Base-by-base conservation (phyloP, 2,888 invertebrate genomes). In the Netelia inedita region DNA sequence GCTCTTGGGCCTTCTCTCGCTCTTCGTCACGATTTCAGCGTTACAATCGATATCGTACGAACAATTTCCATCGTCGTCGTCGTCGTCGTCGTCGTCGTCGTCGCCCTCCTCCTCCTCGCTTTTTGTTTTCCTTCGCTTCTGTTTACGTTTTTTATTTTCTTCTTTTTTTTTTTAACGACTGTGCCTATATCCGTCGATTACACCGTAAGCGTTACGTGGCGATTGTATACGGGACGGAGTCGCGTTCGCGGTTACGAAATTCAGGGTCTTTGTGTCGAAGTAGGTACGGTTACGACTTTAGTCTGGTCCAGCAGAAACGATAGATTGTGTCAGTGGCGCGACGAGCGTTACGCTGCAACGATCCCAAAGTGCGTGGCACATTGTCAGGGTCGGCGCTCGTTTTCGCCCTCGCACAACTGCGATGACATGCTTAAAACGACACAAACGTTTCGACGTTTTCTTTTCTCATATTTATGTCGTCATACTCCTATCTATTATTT, bases 181-280 rank as follows among this genome's bases (percentile, higher is more conserved):
- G 57, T 57, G 57, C 57, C 57, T 57, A 19, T 73, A 61, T 73
- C 61, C 43, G 57, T 43, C 43, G 72, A 72, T 72, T 43, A 35
- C 14, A 21, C 59, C 19, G 46, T 43, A n/a, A 53, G 21, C 59
- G 43, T 41, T 43, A 55, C 73, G 53, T 78, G 59, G 68, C 69
- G 59, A 69, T 69, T 57, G 69, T 69, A 65, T 63, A 65, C 46
- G 61, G 69, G 75, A 75, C 28, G 41, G 61, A 69, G 46, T 14
- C 59, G 35, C 43, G 68, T 21, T 66, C 35, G 53, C 28, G 35
- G 75, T 82, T 85, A 82, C 85, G 85, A 82, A 82, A 85, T 85
- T 82, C 82, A 79, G 63, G 81, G 85, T 69, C 85, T 82, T 82
- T 79, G 85, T 79, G 85, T 78, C 66, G 71, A 75, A 61, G 63